These are phyloP conservation scores for Lates calcarifer DNA, from an alignment of 2,113 vertebrate genomes.

Conservation along the genomic window DNA sequence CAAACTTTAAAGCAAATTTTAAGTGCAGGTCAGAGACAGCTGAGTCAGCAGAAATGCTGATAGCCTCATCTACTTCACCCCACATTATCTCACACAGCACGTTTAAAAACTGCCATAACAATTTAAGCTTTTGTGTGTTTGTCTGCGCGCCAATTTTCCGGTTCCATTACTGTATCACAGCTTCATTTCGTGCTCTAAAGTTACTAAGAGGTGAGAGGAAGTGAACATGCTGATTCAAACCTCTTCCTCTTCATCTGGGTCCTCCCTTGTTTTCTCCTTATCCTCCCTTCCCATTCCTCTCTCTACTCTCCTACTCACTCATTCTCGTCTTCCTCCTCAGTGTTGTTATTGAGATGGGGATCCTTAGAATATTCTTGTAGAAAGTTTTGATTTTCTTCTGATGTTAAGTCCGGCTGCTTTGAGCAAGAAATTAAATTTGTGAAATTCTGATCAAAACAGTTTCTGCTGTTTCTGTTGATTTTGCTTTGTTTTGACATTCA, in stretches of 20 bases:
- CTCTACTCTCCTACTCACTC: too few relatives aligned
- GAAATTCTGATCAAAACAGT: background rate
- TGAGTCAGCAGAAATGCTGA: constrained; percentile 53
- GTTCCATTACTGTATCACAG: constrained; percentile 6
- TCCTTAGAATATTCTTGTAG: background rate
- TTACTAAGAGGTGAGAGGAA: constrained; percentile 1
- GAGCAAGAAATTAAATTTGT: too few relatives aligned
- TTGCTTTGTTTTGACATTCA: constrained; percentile 34
- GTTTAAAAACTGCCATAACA: constrained; percentile 61
- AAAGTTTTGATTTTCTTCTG: background rate
- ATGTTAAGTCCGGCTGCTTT: background rate
- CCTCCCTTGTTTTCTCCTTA: background rate
- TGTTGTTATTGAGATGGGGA: background rate
- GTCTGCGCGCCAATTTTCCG: constrained; percentile 26
- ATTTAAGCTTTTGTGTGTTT: constrained; percentile 19
- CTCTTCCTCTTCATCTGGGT: background rate
- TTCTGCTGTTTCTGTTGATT: background rate
- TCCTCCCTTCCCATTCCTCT: background rate
- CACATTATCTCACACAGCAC: constrained; percentile 42
- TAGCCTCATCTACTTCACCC: constrained; percentile 38
- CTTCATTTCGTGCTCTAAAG: constrained; percentile 5
- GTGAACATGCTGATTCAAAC: constrained; percentile 15
- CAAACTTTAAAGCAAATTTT: constrained; percentile 33
- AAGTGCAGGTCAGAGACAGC: constrained; percentile 31
- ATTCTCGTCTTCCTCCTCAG: background rate